phyloP scores from a whole-genome alignment of 2,113 vertebrate genomes.

The Desmodus rotundus region DNA sequence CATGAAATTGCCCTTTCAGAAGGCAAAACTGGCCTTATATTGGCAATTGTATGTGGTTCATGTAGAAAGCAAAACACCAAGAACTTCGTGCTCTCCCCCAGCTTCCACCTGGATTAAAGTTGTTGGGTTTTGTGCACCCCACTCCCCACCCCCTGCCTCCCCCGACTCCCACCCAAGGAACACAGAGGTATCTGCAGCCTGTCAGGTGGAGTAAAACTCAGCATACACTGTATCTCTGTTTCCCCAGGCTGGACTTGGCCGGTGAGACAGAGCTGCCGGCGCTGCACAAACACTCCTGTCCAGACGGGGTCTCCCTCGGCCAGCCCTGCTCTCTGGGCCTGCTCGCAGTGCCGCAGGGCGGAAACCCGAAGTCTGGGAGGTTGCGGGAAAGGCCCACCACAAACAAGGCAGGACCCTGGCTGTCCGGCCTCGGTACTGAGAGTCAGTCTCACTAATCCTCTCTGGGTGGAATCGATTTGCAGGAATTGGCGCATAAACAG shows the following conservation, averaged over 20 bases:
- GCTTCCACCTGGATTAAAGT: neutral
- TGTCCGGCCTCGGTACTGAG: constrained; percentile 61
- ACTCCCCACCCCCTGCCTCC: neutral
- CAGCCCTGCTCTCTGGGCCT: neutral
- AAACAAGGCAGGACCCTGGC: neutral
- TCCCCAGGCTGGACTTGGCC: neutral
- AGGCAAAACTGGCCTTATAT: neutral
- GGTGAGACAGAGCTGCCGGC: accelerated
- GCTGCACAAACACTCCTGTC: accelerated
- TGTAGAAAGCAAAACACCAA: neutral
- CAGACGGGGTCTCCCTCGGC: constrained; percentile 54
- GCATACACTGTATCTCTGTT: accelerated
- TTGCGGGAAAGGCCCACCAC: neutral
- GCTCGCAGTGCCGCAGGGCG: neutral
- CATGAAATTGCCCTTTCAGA: neutral
- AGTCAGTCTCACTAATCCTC: constrained; percentile 75
- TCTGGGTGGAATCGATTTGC: constrained; percentile 73
- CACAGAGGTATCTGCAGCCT: neutral
- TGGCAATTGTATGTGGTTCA: accelerated
- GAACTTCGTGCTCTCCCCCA: neutral
- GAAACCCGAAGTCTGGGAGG: neutral
- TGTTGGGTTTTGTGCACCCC: neutral
- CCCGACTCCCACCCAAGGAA: neutral
- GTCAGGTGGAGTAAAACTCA: neutral
- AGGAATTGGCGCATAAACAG: constrained; percentile 76